These are phyloP conservation scores for Lasioglossum zephyrum DNA, from an alignment of 2,888 invertebrate genomes.

Conservation along the genomic window DNA sequence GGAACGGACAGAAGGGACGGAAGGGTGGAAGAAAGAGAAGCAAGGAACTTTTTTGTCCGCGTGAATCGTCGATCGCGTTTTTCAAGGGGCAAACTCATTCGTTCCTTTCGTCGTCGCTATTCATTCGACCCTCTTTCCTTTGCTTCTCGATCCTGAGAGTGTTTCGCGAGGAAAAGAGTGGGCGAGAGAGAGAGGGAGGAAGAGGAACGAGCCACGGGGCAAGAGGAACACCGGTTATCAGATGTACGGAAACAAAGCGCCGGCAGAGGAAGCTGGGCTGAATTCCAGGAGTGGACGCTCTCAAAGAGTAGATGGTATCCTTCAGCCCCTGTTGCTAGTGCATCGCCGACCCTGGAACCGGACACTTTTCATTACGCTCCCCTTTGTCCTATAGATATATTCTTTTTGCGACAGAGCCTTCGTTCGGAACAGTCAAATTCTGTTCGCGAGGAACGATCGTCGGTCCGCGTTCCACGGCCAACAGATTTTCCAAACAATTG, in stretches of 20 bases:
- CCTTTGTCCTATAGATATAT: slow-evolving; percentile 75
- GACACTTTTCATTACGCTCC: slow-evolving; percentile 78
- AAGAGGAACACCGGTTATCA: slow-evolving; percentile 70
- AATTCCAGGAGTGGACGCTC: slow-evolving; percentile 70
- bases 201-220: slow-evolving; percentile 26
- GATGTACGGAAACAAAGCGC: slow-evolving; percentile 77
- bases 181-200: neutral
- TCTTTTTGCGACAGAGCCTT: slow-evolving; percentile 66
- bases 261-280: slow-evolving; percentile 67
- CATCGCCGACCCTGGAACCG: slow-evolving; percentile 52
- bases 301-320: slow-evolving; percentile 73
- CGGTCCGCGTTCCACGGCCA: neutral
- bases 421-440: slow-evolving; percentile 59
- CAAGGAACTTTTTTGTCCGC: slow-evolving; percentile 50
- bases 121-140: slow-evolving; percentile 63
- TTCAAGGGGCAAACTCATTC: slow-evolving; percentile 65
- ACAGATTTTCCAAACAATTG: neutral
- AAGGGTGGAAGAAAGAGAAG: slow-evolving; percentile 26
- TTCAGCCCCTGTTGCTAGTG: slow-evolving; percentile 54
- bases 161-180: slow-evolving; percentile 14
- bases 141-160: slow-evolving; percentile 29
- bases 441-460: slow-evolving; percentile 12
- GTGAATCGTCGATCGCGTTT: slow-evolving; percentile 72
- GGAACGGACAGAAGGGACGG: neutral
- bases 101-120: slow-evolving; percentile 69